Percentiles rank a stretch among this genome's conserved stretches.
These are phyloP conservation scores for Apodemia duryi DNA, from an alignment of 2,888 invertebrate genomes.

Conservation along the genomic window DNA sequence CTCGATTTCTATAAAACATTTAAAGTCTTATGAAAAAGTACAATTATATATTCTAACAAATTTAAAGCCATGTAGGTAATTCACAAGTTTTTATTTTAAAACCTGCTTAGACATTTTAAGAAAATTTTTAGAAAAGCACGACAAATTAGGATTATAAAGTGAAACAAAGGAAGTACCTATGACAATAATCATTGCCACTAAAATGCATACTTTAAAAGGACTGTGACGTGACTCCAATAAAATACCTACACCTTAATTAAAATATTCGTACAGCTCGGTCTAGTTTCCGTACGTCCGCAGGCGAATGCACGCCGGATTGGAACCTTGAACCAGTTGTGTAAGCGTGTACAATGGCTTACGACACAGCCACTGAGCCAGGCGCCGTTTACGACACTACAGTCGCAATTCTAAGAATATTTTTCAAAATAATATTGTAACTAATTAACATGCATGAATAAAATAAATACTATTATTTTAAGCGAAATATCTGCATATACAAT, in stretches of 20 bases:
- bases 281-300: slow-evolving; percentile 73
- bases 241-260: slow-evolving; percentile 7
- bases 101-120: too few species aligned
- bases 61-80: too few species aligned
- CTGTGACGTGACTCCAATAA: not conserved
- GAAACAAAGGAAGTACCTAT: not conserved
- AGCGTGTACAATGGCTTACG: slow-evolving; percentile 73
- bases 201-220: not conserved
- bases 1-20: too few species aligned
- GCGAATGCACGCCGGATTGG: slow-evolving; percentile 66
- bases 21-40: too few species aligned
- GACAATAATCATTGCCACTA: not conserved
- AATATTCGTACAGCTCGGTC: slow-evolving; percentile 28
- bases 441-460: not conserved
- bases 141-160: too few species aligned
- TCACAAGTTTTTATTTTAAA: too few species aligned
- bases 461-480: too few species aligned
- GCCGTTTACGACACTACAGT: slow-evolving; percentile 60
- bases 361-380: slow-evolving; percentile 62
- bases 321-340: slow-evolving; percentile 79
- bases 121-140: too few species aligned
- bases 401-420: slow-evolving; percentile 30
- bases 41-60: too few species aligned
- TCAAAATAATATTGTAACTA: not conserved
- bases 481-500: too few species aligned